Evolutionary conservation across 2,113 vertebrate genomes (phyloP), one percentile per base, ranked within the genome.

Genomic region (Ammospiza caudacuta): DNA sequence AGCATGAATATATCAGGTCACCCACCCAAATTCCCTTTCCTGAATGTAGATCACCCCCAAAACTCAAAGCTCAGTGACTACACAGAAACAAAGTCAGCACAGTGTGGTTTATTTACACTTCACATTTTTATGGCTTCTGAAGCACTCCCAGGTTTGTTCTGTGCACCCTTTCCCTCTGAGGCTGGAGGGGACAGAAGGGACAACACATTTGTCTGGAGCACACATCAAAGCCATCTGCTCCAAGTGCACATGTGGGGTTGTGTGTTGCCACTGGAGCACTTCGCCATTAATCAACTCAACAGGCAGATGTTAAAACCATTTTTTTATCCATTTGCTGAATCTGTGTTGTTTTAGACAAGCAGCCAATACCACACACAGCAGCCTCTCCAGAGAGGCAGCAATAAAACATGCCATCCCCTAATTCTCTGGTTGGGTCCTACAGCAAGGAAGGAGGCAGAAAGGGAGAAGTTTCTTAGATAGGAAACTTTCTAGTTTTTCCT

Each of bases 171-270:
- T 89, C 47, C 58, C 8, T 49, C 76, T 57, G 77, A 82, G 90
- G 59, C 18, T 31, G 62, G 79, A 49, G 14, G 29, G 61, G 83
- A 47, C 51, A 83, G 67, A 37, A 83, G 59, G 90, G 72, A 69
- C 70, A 73, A 39, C 57, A 35, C 75, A 29, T 95, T 85, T 85
- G 75, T 66, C 90, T 87, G 1, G 1, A 54, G 66, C 43, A 23
- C 23, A 88, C 74, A 64, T 31, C 80, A 70, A 74, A 94, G 83
- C 95, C 91, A 84, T 81, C 86, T 92, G 92, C 69, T 89, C 13
- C 29, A 3, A 63, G 58, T 8, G 35, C 80, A 67, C 63, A 28
- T 3, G 15, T 3, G 69, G 79, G 80, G 66, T 6, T n/a, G 43
- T 37, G 66, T 8, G 49, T 12, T 87, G 33, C 69, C 58, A 16